phyloP scores from a whole-genome alignment of 2,113 vertebrate genomes.

The Dryoscopus gambensis region DNA sequence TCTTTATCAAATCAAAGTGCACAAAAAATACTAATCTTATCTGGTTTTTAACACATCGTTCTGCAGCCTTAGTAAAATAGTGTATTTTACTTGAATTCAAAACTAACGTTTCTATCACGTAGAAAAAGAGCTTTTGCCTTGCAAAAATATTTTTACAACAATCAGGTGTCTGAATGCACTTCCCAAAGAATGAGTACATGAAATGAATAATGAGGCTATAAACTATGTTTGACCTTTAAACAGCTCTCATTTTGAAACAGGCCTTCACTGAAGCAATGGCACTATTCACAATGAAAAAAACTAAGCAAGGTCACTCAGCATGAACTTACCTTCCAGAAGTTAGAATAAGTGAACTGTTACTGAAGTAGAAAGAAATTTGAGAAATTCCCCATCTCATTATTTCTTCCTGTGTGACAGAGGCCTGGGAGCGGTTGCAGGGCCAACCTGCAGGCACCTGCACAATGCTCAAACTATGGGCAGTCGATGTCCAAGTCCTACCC shows the following conservation, averaged over 20 bases:
- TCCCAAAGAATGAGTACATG: neutral
- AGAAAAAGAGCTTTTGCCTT: conserved; percentile 43
- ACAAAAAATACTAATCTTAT: neutral
- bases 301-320: neutral
- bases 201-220: conserved; percentile 13
- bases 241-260: neutral
- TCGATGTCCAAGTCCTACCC: neutral
- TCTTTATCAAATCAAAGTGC: conserved; percentile 38
- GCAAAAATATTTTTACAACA: conserved; percentile 54
- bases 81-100: conserved; percentile 42
- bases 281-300: neutral
- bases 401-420: neutral
- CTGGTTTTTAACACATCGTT: neutral
- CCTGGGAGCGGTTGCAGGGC: fast-evolving
- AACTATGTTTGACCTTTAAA: neutral
- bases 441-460: neutral
- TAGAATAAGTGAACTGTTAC: neutral
- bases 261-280: neutral
- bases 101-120: conserved; percentile 1
- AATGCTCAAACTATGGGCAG: neutral
- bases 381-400: neutral
- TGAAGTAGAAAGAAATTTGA: neutral
- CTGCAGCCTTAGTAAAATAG: neutral
- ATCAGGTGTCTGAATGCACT: conserved; percentile 34
- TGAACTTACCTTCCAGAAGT: neutral